These are phyloP conservation scores for Heliornis fulica DNA, from an alignment of 2,113 vertebrate species.

Conservation along the genomic window DNA sequence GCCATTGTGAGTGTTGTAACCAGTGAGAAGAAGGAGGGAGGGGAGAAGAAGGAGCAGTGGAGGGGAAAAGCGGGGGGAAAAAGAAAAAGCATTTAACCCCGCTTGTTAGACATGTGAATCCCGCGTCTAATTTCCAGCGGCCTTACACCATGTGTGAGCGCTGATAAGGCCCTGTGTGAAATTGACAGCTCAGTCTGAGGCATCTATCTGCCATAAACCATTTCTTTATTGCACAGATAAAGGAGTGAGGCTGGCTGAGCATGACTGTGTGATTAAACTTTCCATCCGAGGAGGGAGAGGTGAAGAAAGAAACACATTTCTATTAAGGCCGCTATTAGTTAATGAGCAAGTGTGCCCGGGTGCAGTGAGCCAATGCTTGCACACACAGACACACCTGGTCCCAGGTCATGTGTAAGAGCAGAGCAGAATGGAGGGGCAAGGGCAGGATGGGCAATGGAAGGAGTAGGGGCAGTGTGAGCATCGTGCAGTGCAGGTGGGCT, in stretches of 20 bases:
- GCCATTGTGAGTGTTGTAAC: background rate
- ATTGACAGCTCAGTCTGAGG: constrained; percentile 40
- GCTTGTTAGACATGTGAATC: constrained; percentile 56
- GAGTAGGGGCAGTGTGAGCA: rapidly evolving
- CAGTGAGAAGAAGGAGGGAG: background rate
- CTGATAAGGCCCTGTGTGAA: constrained; percentile 72
- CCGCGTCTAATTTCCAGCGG: constrained; percentile 22
- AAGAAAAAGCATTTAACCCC: constrained; percentile 16
- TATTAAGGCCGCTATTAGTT: background rate
- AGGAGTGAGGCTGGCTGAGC: constrained; percentile 36
- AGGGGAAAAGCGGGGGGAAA: background rate
- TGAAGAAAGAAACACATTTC: background rate
- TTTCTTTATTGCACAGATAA: constrained; percentile 60
- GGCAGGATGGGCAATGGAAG: background rate
- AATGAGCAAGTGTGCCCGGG: background rate
- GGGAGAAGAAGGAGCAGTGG: background rate
- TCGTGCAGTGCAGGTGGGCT: background rate
- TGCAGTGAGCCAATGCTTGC: background rate
- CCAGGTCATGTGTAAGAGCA: rapidly evolving
- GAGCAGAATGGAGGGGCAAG: background rate
- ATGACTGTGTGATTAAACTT: constrained; percentile 19
- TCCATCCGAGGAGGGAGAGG: background rate
- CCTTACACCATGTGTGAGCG: constrained; percentile 32
- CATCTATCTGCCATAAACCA: constrained; percentile 16
- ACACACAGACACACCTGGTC: background rate